A percentile compares a stretch with the other conserved stretches of the same genome.
Conservation (phyloP, 2,113 vertebrate genomes). For the Colaptes auratus region DNA sequence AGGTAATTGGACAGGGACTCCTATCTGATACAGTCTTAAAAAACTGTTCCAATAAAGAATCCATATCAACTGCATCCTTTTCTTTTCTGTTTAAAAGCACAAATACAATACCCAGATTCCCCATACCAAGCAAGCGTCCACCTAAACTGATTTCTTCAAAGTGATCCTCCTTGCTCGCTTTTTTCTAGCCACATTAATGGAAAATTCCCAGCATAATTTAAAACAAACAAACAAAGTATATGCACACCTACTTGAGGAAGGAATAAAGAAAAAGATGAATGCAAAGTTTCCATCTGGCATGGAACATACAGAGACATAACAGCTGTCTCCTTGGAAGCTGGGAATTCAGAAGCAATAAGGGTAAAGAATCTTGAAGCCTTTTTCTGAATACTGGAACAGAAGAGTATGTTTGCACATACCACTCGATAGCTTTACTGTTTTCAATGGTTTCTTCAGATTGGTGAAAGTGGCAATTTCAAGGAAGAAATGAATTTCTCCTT, state of each 20-base stretch:
- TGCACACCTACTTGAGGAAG: background rate
- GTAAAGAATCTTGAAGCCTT: background rate
- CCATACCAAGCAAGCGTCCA: background rate
- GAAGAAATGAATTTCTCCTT: background rate
- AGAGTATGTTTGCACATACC: background rate
- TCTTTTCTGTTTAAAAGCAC: background rate
- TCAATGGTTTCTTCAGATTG: slow-evolving; percentile 1
- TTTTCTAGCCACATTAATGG: background rate
- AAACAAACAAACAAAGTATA: background rate
- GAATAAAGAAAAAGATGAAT: background rate
- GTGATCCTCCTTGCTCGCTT: background rate
- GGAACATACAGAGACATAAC: background rate
- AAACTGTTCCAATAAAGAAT: background rate
- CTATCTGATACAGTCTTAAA: background rate
- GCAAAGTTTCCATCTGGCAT: background rate
- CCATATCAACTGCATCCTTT: background rate
- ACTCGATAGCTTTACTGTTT: background rate
- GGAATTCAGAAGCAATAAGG: background rate
- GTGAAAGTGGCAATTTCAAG: background rate
- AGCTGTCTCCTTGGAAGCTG: background rate
- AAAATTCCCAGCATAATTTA: background rate
- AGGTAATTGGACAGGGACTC: background rate
- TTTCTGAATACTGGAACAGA: background rate
- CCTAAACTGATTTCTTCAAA: background rate
- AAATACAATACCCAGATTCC: background rate